Evolutionary conservation across 1,140 invertebrate species (phyloP), one percentile per base, ranked within the genome.

Genomic region (Ptiloglossa arizonensis): DNA sequence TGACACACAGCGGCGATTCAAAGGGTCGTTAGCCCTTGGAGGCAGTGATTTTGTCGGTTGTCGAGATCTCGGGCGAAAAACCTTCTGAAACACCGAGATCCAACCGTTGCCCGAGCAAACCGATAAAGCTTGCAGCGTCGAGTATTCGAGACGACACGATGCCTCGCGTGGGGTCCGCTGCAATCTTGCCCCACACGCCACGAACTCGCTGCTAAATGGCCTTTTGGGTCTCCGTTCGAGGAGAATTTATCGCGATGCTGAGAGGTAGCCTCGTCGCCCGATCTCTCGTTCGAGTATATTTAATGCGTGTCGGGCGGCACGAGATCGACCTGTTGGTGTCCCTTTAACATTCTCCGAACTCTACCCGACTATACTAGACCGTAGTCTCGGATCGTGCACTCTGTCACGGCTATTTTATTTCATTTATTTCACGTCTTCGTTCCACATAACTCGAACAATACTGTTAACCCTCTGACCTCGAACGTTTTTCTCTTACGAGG

Each of bases 171-270:
- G 72, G 74, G 81, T 68, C 82, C 78, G 54, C 54, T 75, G 69
- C 72, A 83, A 82, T 84, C 81, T 84, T 76, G 76, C 70, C 76
- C 75, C 76, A 84, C 81, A 80, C 50, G 81, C 57, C 67, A 71
- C 52, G 66, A 79, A 66, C 63, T 38, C 54, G 38, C 38, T 71
- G 68, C 59, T 79, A 79, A 79, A 63, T 48, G 50, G 59, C 38
- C 68, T 64, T 35, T 71, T 13, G 11, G 44, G 44, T 29, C 11
- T 54, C 27, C 32, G 38, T 29, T 17, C 50, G 24, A 35, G 46
- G 17, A 35, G n/a, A 8, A 17, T 69, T 60, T 60, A 69, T 76
- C 63, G 46, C 46, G 70, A 73, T 73, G 24, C 44, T 15, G 59
- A 32, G 54, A 44, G 19, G 50, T 0, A 60, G 22, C 52, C 46